These are phyloP conservation scores for Brachyistius frenatus DNA, from an alignment of 2,113 vertebrate genomes.

Conservation along the genomic window DNA sequence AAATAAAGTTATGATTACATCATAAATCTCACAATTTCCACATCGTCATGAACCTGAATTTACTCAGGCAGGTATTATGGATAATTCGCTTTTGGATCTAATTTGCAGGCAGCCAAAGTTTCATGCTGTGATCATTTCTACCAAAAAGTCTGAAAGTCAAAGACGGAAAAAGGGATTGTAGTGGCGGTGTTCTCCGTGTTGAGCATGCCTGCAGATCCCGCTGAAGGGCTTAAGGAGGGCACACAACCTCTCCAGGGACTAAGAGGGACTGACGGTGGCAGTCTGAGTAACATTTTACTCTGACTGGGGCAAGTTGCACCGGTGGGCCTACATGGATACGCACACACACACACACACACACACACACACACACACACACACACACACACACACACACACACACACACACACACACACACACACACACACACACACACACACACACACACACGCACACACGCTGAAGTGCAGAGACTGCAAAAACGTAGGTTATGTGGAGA, in stretches of 20 bases:
- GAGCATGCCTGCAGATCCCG: conserved; percentile 52
- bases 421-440: background rate
- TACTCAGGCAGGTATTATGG: conserved; percentile 18
- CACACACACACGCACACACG: background rate
- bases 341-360: no score
- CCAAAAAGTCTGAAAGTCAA: conserved; percentile 66
- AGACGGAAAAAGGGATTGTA: conserved; percentile 51
- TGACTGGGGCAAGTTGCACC: conserved; percentile 45
- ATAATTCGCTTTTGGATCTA: conserved; percentile 36
- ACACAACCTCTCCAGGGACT: conserved; percentile 58
- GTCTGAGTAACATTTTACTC: conserved; percentile 60
- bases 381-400: background rate
- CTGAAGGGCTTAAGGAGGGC: conserved; percentile 75
- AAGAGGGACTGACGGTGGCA: conserved; percentile 52
- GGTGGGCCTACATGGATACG: conserved; percentile 20
- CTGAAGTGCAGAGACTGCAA: background rate
- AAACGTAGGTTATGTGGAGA: conserved; percentile 7
- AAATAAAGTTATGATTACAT: conserved; percentile 45
- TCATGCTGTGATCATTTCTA: conserved; percentile 42
- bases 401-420: background rate
- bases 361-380: conserved; percentile 6
- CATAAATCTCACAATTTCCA: conserved; percentile 56
- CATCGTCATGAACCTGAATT: conserved; percentile 27
- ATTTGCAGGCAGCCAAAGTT: conserved; percentile 49
- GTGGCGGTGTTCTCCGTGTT: conserved; percentile 39